Percentiles rank a stretch among this genome's conserved stretches.
Conservation (phyloP, 2,888 invertebrate species). For the Ametastegia equiseti region DNA sequence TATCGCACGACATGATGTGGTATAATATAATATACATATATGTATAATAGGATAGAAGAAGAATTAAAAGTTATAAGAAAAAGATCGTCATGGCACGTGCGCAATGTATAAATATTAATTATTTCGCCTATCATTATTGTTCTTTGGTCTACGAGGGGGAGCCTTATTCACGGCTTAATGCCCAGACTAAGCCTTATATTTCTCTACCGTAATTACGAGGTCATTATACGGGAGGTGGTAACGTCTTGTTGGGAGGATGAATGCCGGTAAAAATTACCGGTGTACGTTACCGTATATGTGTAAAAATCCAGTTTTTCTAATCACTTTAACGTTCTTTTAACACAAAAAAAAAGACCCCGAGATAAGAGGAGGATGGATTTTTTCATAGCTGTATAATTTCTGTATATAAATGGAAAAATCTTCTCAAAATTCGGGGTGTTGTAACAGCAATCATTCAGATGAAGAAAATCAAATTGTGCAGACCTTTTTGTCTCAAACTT, state of each 20-base stretch:
- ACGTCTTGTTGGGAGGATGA: constrained; percentile 28
- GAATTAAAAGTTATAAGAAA: not conserved
- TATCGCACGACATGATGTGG: too few species aligned
- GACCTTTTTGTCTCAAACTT: not conserved
- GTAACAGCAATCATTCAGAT: too few species aligned
- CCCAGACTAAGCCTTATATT: constrained; percentile 7
- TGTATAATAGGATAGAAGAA: not conserved
- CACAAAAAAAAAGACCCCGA: too few species aligned
- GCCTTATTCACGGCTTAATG: constrained; percentile 20
- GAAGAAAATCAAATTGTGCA: too few species aligned
- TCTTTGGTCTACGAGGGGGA: constrained; percentile 1
- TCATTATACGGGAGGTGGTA: constrained; percentile 39
- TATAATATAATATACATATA: too few species aligned
- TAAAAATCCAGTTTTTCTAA: not conserved
- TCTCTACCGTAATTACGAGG: constrained; percentile 33
- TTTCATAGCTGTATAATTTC: too few species aligned
- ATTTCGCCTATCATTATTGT: constrained; percentile 67
- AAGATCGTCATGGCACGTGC: constrained; percentile 50
- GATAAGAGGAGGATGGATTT: too few species aligned
- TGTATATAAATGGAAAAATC: not conserved
- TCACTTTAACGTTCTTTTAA: not conserved
- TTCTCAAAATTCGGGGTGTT: not conserved
- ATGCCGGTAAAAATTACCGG: constrained; percentile 35
- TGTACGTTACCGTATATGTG: not conserved
- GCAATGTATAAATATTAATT: constrained; percentile 73